Percentiles rank a stretch among this genome's conserved stretches.
These are phyloP conservation scores for Rhimphoctona megacephalus DNA, from an alignment of 2,888 invertebrate genomes.

Conservation along the genomic window DNA sequence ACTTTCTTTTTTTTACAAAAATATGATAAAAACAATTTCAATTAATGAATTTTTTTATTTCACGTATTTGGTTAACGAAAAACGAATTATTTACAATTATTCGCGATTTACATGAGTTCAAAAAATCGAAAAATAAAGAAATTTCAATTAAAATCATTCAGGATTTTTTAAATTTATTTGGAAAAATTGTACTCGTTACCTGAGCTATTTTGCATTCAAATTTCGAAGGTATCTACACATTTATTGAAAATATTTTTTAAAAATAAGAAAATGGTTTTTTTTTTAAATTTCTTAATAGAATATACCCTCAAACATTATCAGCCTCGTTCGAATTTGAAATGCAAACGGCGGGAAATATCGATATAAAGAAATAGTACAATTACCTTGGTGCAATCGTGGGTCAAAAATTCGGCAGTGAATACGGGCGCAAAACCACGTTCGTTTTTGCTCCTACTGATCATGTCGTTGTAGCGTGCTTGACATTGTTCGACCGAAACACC, in stretches of 20 bases:
- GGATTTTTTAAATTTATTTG: neutral
- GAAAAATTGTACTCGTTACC: too few relatives aligned
- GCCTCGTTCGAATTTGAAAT: constrained; percentile 2
- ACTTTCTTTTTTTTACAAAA: too few relatives aligned
- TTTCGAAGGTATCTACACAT: neutral
- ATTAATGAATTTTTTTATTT: too few relatives aligned
- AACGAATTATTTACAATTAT: too few relatives aligned
- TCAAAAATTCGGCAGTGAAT: constrained; percentile 95
- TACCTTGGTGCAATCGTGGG: constrained; percentile 96
- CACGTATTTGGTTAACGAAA: too few relatives aligned
- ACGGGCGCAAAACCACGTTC: constrained; percentile 80
- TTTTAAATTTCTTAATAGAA: neutral
- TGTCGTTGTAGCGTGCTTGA: constrained; percentile 92
- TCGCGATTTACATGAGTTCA: neutral
- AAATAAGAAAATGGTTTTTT: constrained; percentile 6
- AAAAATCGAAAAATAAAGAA: neutral
- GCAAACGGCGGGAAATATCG: neutral
- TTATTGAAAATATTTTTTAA: neutral
- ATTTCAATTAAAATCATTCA: neutral
- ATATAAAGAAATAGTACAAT: neutral
- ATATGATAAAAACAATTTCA: too few relatives aligned
- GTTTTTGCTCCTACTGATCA: constrained; percentile 85
- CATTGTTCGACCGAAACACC: constrained; percentile 96
- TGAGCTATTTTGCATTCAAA: neutral
- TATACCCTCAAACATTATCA: neutral